Evolutionary conservation across 2,113 vertebrate genomes (phyloP).

Genomic region (Polyodon spathula): DNA sequence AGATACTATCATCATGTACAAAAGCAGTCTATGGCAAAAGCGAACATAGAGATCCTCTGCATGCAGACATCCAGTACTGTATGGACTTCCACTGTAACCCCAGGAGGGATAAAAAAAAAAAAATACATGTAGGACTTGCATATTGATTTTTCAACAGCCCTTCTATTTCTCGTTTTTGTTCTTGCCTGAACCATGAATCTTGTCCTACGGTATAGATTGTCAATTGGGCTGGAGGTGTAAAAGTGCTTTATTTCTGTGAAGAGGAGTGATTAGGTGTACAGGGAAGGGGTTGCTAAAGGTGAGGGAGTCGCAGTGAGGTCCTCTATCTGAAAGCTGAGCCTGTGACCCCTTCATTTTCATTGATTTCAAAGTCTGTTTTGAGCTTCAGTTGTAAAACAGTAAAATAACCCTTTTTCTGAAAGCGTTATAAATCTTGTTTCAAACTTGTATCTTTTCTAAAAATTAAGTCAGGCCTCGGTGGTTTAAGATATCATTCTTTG

Average conservation of each 20-base stretch:
- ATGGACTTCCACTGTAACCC: no score
- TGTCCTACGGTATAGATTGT: not conserved
- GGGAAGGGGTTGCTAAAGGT: not conserved
- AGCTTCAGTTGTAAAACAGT: no score
- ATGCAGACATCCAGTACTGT: no score
- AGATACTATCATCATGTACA: no score
- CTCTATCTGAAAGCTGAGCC: not conserved
- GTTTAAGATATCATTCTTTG: not conserved
- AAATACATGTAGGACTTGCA: not conserved
- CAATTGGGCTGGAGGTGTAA: not conserved
- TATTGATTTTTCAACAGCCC: constrained; percentile 21
- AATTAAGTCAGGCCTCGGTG: not conserved
- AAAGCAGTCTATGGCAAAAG: no score
- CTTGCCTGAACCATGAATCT: constrained; percentile 16
- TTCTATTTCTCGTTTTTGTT: constrained; percentile 13
- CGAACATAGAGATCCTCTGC: no score
- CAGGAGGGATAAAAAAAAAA: no score
- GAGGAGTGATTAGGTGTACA: not conserved
- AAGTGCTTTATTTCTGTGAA: constrained; percentile 5
- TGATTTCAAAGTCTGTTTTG: not conserved
- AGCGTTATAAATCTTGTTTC: no score
- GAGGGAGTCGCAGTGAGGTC: not conserved
- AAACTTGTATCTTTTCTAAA: not conserved
- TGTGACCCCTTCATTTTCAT: not conserved
- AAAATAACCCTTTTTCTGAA: no score